Percentiles rank a stretch among this genome's conserved stretches.
These are phyloP conservation scores for Ambastaia sidthimunki DNA, from an alignment of 2,797 vertebrate species.

Conservation along the genomic window DNA sequence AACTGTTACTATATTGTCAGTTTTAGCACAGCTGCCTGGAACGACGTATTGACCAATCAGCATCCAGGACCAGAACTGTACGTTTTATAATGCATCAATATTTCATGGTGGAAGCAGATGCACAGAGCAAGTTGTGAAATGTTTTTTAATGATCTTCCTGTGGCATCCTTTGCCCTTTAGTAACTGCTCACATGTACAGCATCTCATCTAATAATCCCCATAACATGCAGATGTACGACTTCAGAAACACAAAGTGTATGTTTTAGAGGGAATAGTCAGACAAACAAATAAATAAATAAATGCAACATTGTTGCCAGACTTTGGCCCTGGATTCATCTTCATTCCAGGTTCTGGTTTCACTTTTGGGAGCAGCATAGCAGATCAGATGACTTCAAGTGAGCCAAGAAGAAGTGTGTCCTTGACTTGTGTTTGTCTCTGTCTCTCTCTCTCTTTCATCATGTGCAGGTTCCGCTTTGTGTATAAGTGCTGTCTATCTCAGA, in stretches of 20 bases:
- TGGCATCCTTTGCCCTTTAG: slow-evolving; percentile 9
- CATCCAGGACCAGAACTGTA: background rate
- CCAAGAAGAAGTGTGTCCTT: slow-evolving; percentile 56
- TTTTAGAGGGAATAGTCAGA: background rate
- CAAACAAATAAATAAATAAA: slow-evolving; percentile 31
- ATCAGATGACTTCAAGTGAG: slow-evolving; percentile 55
- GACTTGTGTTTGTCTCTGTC: slow-evolving; percentile 29
- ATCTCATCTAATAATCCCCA: background rate
- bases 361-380: slow-evolving; percentile 46
- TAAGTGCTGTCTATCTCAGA: slow-evolving; percentile 59
- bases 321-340: slow-evolving; percentile 39
- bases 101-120: slow-evolving; percentile 66
- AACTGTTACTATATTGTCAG: background rate
- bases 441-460: slow-evolving; percentile 50
- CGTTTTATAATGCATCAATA: slow-evolving; percentile 58
- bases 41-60: background rate
- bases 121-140: slow-evolving; percentile 48
- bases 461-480: slow-evolving; percentile 50
- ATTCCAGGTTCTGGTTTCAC: slow-evolving; percentile 50
- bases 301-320: slow-evolving; percentile 35
- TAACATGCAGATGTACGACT: background rate
- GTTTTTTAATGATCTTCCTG: background rate
- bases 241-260: slow-evolving; percentile 9
- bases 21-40: background rate
- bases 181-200: background rate